Conservation (phyloP, 1,140 invertebrate species). For the Sipha flava region DNA sequence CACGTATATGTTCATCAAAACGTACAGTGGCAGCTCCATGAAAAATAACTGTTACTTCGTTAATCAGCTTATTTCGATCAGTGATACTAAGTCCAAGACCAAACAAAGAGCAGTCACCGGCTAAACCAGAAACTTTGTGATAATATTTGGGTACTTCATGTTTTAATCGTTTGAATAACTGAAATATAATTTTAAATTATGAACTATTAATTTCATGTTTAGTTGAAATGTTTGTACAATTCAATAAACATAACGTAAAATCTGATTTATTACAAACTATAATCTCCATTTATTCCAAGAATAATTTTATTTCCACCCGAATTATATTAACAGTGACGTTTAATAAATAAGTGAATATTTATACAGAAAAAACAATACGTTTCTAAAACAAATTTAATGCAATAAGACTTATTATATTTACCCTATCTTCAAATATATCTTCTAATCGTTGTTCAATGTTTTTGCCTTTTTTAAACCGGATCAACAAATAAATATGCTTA, state of each 20-base stretch:
- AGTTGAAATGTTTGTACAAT: no score
- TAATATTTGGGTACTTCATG: constrained; percentile 49
- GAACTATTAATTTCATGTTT: not conserved
- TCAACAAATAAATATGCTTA: constrained; percentile 61
- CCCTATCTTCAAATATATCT: constrained; percentile 60
- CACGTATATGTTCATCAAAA: constrained; percentile 73
- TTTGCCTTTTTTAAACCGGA: constrained; percentile 61
- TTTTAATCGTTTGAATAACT: constrained; percentile 38
- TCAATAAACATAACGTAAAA: no score
- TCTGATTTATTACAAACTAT: no score
- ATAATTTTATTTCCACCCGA: no score
- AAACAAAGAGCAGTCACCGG: constrained; percentile 55
- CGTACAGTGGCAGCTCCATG: constrained; percentile 82
- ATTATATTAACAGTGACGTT: no score
- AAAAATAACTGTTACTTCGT: constrained; percentile 61
- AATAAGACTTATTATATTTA: constrained; percentile 43
- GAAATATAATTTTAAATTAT: not conserved
- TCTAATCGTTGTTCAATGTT: constrained; percentile 52
- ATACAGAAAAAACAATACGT: no score
- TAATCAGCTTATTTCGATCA: constrained; percentile 52
- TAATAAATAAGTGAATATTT: no score
- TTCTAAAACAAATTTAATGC: not conserved
- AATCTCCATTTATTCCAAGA: no score
- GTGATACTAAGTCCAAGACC: constrained; percentile 53
- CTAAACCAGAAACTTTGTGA: constrained; percentile 55